Evolutionary conservation across 2,113 vertebrate genomes (phyloP), one percentile per base, ranked within the genome.

Genomic region (Hoplias malabaricus): DNA sequence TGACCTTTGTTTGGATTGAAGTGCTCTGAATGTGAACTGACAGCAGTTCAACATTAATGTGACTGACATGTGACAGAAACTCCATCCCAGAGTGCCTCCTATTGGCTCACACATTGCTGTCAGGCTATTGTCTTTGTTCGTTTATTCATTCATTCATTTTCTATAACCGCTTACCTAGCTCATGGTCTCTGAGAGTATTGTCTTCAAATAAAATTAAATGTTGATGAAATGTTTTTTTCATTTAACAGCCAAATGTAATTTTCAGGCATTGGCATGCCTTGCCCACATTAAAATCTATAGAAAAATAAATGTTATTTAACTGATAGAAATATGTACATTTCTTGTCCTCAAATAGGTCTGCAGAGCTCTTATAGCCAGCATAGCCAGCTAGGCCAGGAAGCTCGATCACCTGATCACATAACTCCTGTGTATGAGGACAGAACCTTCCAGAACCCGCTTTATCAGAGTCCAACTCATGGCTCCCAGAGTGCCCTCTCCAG

Each of bases 351-450:
- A 33, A 3, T 67, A 93, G 92, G 92, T 2, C 89, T 93, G n/a
- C 90, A 92, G 83, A 93, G 91, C 84, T 91, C 92, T 0, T 93
- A 93, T 5, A 76, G 84, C 29, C 91, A 92, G 16, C 61, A 83
- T 0, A 88, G 81, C 36, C 91, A 91, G 76, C 86, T 92, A 0
- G 91, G 96, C 1, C 94, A 94, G 27, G 96, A 98, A 19, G 79
- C 95, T 61, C 93, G 93, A 57, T 98, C 97, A 82, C 96, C 97
- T 0, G 96, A 98, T 84, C 78, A 97, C 87, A 96, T 97, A 89
- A 95, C 94, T 3, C 95, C 97, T 0, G 95, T 98, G 75, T 99
- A 97, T 0, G 96, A 98, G 62, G 97, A 96, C 79, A 86, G 86
- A 63, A 85, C 91, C 75, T 93, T 93, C 84, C 91, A 90, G 80